Evolutionary conservation across 1,140 invertebrate genomes (phyloP).

Genomic region (Littorina saxatilis): DNA sequence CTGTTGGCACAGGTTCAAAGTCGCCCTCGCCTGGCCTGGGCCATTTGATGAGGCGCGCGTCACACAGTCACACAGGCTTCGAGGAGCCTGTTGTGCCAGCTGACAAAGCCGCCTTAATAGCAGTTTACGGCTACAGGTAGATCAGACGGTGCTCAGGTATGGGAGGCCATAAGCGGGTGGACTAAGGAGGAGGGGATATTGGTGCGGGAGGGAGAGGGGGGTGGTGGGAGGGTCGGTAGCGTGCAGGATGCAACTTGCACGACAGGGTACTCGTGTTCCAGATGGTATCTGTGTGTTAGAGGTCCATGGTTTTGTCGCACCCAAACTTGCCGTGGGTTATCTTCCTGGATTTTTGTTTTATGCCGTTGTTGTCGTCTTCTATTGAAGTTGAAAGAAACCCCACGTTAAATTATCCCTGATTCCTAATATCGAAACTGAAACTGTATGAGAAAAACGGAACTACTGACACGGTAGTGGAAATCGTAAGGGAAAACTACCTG

Average conservation of each 20-base stretch:
- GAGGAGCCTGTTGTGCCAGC: conserved; percentile 32
- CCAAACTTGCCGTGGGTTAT: neutral
- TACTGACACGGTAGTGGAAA: no score
- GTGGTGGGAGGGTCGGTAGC: neutral
- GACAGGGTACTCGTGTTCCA: neutral
- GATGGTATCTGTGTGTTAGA: neutral
- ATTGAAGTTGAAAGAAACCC: no score
- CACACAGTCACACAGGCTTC: neutral
- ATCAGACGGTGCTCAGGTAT: neutral
- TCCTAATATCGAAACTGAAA: no score
- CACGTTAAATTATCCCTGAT: no score
- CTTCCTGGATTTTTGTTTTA: neutral
- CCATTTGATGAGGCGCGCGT: conserved; percentile 18
- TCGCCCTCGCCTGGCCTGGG: conserved; percentile 13
- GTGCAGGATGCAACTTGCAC: conserved; percentile 26
- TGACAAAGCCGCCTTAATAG: conserved; percentile 22
- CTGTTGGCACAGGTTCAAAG: conserved; percentile 27
- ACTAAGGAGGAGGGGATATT: neutral
- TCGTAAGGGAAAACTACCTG: no score
- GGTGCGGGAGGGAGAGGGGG: neutral
- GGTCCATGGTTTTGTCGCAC: neutral
- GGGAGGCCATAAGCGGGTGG: neutral
- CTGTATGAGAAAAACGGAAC: no score
- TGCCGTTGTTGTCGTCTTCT: neutral
- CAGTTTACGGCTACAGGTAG: conserved; percentile 3